Conservation (phyloP, 1,140 invertebrate genomes). For the Eriocheir sinensis region DNA sequence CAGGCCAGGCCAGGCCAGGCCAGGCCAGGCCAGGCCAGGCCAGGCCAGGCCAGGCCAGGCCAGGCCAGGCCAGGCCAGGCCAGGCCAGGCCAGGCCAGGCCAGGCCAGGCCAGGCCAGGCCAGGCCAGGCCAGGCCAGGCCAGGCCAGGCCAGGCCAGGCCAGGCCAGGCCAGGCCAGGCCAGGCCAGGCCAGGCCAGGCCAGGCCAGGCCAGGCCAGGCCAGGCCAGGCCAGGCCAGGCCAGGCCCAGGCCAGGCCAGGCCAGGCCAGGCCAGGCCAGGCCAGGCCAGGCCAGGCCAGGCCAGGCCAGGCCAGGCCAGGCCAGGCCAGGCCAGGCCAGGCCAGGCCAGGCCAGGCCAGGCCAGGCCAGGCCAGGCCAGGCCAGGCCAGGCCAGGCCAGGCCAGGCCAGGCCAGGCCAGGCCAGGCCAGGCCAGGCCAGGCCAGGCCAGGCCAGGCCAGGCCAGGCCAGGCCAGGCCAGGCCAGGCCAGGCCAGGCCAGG, state of each 20-base stretch:
- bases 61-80: slow-evolving; percentile 53
- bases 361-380: background rate
- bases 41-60: slow-evolving; percentile 75
- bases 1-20: slow-evolving; percentile 72
- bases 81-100: background rate
- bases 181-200: slow-evolving; percentile 6
- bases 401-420: background rate
- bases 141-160: slow-evolving; percentile 5
- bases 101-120: background rate
- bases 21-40: slow-evolving; percentile 75
- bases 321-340: background rate
- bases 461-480: background rate
- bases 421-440: background rate
- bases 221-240: background rate
- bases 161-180: background rate
- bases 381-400: slow-evolving; percentile 17
- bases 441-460: slow-evolving; percentile 5
- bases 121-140: background rate
- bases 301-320: slow-evolving; percentile 5
- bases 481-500: background rate
- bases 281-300: background rate
- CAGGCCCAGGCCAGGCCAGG: slow-evolving; percentile 4
- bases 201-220: background rate
- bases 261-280: background rate
- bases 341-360: slow-evolving; percentile 5